Evolutionary conservation across 2,113 vertebrate species (phyloP).

Genomic region (Salminus brasiliensis): DNA sequence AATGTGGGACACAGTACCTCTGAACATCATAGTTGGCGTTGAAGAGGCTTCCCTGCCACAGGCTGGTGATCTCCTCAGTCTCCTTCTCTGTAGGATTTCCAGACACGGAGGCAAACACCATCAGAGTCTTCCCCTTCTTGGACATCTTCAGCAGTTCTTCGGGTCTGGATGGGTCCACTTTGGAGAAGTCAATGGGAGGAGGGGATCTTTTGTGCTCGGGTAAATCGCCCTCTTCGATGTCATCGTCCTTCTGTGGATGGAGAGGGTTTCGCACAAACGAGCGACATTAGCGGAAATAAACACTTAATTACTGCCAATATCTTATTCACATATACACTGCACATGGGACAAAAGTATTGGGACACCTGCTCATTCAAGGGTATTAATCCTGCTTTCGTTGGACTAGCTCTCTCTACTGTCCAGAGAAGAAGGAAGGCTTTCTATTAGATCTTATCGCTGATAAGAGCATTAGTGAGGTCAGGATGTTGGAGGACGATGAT

Average conservation of each 20-base stretch:
- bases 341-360: too few species aligned
- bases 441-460: too few species aligned
- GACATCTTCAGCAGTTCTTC: constrained; percentile 92
- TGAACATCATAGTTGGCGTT: constrained; percentile 96
- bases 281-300: background rate
- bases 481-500: too few species aligned
- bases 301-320: too few species aligned
- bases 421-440: too few species aligned
- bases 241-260: constrained; percentile 85
- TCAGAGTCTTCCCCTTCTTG: constrained; percentile 93
- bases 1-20: constrained; percentile 75
- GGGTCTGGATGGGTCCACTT: constrained; percentile 88
- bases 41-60: constrained; percentile 98
- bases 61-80: constrained; percentile 89
- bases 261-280: background rate
- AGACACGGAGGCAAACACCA: constrained; percentile 93
- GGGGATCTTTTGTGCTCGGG: constrained; percentile 91
- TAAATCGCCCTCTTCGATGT: constrained; percentile 96
- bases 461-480: too few species aligned
- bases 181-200: constrained; percentile 89
- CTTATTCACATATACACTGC: too few species aligned
- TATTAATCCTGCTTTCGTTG: too few species aligned
- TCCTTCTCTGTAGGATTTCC: constrained; percentile 93
- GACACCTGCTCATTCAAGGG: too few species aligned
- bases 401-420: too few species aligned